Evolutionary conservation across 2,888 invertebrate genomes (phyloP), one percentile per base, ranked within the genome.

Genomic region (Agrotis clavis): DNA sequence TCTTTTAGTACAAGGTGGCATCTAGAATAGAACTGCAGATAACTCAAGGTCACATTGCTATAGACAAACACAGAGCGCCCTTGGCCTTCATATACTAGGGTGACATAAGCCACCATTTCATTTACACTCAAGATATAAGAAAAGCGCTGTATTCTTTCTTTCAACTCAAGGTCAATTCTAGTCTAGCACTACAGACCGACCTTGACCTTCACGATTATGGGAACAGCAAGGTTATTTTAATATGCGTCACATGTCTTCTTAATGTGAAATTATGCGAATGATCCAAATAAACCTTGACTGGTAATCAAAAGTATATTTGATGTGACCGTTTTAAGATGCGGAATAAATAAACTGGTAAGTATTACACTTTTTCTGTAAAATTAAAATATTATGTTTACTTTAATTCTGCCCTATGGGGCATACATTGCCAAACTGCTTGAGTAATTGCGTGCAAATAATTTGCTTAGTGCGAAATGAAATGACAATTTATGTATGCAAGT

Each of bases 181-280:
- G 67, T 5, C 35, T 35, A 21, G 48, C n/a, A 45, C 63, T 51
- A 45, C 18, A 56, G 21, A 62, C 1, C 1, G 30, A 74, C 78
- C 78, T 78, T 51, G 60, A 65, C 73, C 82, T 81, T 72, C 48
- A 47, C 59, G 9, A 18, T 71, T 78, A 80, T 80, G 82, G 82
- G 57, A 60, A 30, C 45, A 57, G 66, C 73, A 56, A 82, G 79
- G 79, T 72, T 51, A 30, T 56, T 30, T 45, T 9, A 13, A 45
- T 25, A 47, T 56, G 65, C 82, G 78, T 66, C 79, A 82, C 68
- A 63, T 78, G 51, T 77, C 73, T 19, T 68, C 79, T 79, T 79
- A n/a, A n/a, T n/a, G 78, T 59, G 73, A 77, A 81, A 82, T 82
- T 78, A 69, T 68, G 73, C 62, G 68, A 68, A 67, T 73, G 56